Evolutionary conservation across 1,140 invertebrate species (phyloP).

Genomic region (Steinernema khuongi): DNA sequence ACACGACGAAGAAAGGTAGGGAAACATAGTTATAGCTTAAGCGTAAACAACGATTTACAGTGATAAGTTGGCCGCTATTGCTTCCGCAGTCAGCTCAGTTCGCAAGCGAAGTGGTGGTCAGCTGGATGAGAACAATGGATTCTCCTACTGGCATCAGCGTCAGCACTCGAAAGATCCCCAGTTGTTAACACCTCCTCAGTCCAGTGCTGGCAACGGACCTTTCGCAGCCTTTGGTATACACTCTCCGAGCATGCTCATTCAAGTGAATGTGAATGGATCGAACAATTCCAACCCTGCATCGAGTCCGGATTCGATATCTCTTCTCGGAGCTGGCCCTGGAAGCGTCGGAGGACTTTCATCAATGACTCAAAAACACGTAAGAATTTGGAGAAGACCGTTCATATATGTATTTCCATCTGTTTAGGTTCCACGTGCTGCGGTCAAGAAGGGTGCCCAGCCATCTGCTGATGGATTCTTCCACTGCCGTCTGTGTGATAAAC

Average conservation of each 20-base stretch:
- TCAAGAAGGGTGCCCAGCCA: constrained; percentile 57
- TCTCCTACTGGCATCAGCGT: background rate
- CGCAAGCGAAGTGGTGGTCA: background rate
- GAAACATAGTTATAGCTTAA: background rate
- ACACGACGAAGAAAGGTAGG: background rate
- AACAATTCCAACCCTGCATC: background rate
- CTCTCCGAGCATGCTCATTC: background rate
- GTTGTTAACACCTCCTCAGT: background rate
- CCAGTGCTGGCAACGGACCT: background rate
- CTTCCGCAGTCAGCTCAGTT: background rate
- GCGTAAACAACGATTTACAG: background rate
- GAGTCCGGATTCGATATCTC: background rate
- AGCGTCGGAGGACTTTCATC: background rate
- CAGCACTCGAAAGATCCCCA: background rate
- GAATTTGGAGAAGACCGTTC: background rate
- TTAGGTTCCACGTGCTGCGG: background rate
- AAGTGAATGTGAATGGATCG: constrained; percentile 2
- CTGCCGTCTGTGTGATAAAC: constrained; percentile 56
- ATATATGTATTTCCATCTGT: background rate
- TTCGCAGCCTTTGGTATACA: background rate
- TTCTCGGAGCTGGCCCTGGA: background rate
- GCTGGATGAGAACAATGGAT: constrained; percentile 2
- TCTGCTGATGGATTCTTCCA: constrained; percentile 58
- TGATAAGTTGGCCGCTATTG: background rate
- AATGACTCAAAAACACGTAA: constrained; percentile 1